These are phyloP conservation scores for Hylaeus volcanicus DNA, from an alignment of 1,140 invertebrate species.

Conservation along the genomic window DNA sequence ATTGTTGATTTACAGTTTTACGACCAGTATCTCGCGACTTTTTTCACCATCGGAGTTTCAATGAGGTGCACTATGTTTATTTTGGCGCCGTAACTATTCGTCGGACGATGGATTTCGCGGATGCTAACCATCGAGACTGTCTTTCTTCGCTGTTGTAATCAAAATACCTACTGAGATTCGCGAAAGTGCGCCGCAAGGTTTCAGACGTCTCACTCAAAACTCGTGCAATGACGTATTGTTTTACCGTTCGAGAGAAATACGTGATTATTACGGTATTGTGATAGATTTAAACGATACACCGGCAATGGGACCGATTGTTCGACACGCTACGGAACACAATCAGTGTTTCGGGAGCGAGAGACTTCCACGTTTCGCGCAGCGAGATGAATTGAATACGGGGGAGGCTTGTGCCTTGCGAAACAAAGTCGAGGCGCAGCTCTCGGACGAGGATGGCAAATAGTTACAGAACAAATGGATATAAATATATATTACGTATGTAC, in stretches of 20 bases:
- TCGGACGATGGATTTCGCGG: too few relatives aligned
- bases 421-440: background rate
- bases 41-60: background rate
- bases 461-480: background rate
- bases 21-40: background rate
- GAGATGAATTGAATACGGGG: background rate
- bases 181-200: background rate
- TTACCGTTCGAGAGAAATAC: background rate
- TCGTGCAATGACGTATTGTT: slow-evolving; percentile 16
- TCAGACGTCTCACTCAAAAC: background rate
- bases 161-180: background rate
- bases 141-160: background rate
- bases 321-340: background rate
- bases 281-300: slow-evolving; percentile 5
- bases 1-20: slow-evolving; percentile 6
- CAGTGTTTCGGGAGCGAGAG: background rate
- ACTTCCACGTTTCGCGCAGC: background rate
- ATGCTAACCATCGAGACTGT: background rate
- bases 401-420: slow-evolving; percentile 47
- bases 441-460: background rate
- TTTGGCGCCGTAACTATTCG: background rate
- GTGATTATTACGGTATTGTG: background rate
- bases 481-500: slow-evolving; percentile 15
- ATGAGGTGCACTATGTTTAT: background rate
- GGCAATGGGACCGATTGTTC: background rate